phyloP scores from a whole-genome alignment of 2,113 vertebrate species.

The Oryzias melastigma region DNA sequence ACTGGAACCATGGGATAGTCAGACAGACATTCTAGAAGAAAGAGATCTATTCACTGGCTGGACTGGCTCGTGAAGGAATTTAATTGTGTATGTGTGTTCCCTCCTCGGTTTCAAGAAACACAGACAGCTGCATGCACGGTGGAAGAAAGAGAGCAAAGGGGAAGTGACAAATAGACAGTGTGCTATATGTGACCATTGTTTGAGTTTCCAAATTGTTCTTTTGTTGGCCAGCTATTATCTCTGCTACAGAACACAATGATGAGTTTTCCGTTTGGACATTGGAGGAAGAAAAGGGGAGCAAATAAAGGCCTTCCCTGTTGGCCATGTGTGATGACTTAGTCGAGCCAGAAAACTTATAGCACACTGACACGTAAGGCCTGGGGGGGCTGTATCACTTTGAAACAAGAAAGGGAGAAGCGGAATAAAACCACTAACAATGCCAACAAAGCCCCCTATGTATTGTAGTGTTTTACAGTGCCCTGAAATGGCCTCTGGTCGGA shows the following conservation, averaged over 20 bases:
- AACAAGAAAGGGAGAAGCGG: constrained; percentile 47
- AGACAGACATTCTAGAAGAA: constrained; percentile 44
- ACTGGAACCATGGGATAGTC: constrained; percentile 38
- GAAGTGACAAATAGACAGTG: constrained; percentile 52
- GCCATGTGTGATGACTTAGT: constrained; percentile 64
- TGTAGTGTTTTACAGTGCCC: constrained; percentile 49
- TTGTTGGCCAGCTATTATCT: constrained; percentile 61
- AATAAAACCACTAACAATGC: constrained; percentile 28
- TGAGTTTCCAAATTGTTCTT: constrained; percentile 66
- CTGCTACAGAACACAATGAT: constrained; percentile 57
- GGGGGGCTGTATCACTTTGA: constrained; percentile 57
- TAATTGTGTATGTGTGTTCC: constrained; percentile 47
- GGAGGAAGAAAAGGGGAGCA: constrained; percentile 36
- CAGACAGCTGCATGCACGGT: constrained; percentile 37
- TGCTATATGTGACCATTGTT: constrained; percentile 63
- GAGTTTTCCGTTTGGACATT: constrained; percentile 55
- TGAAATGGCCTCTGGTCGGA: constrained; percentile 42
- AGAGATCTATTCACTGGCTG: constrained; percentile 44
- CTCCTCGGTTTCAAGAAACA: constrained; percentile 36
- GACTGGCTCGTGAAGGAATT: constrained; percentile 41
- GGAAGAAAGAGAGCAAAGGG: constrained; percentile 17
- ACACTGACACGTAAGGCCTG: constrained; percentile 33
- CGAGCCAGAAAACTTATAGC: constrained; percentile 46
- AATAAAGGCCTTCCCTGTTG: constrained; percentile 59
- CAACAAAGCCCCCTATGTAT: constrained; percentile 19